Conservation (phyloP, 2,888 invertebrate species). For the Tetragonula carbonaria region DNA sequence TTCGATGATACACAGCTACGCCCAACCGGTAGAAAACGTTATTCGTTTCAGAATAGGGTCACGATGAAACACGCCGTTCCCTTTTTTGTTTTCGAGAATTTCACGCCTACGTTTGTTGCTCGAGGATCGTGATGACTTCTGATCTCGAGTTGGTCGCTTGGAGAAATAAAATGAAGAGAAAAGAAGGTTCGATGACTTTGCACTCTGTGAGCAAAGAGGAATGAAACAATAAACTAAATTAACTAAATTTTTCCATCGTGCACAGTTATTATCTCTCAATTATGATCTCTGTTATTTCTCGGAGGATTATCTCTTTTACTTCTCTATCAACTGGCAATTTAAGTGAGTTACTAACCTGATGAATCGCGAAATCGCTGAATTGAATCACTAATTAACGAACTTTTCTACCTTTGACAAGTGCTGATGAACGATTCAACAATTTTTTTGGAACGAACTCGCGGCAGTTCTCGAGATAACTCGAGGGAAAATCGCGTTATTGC, state of each 20-base stretch:
- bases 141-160: neutral
- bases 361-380: neutral
- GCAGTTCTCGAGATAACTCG: no score
- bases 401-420: neutral
- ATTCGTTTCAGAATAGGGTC: conserved; percentile 52
- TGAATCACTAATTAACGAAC: neutral
- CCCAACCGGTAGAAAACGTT: conserved; percentile 22
- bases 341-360: neutral
- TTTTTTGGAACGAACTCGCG: neutral
- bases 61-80: conserved; percentile 13
- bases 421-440: conserved; percentile 8
- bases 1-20: conserved; percentile 1
- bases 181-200: neutral
- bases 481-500: neutral
- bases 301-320: neutral
- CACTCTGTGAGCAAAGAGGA: neutral
- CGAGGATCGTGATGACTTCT: neutral
- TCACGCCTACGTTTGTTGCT: neutral
- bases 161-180: no score
- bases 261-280: neutral
- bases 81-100: conserved; percentile 40
- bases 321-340: neutral
- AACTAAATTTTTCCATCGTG: neutral
- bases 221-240: neutral
- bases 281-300: neutral